Evolutionary conservation across 35 echinoderm and acorn worm genomes (phyloP).

Genomic region (Apostichopus parvimensis): DNA sequence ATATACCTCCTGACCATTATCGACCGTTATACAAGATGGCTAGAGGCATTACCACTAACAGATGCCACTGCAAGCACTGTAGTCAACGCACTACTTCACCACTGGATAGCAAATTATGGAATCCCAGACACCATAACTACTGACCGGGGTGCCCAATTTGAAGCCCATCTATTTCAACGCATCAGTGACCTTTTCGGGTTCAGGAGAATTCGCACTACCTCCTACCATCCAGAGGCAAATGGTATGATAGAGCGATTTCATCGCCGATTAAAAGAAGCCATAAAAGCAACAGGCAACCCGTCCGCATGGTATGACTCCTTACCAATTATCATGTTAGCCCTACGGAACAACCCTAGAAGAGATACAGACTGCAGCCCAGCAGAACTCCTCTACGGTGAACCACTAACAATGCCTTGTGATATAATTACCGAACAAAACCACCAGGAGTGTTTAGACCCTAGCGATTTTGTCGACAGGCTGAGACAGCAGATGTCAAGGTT

Average conservation of each 20-base stretch:
- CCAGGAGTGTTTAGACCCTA: neutral
- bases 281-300: constrained; percentile 17
- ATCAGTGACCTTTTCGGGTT: neutral
- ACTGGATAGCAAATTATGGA: constrained; percentile 37
- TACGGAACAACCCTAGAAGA: constrained; percentile 22
- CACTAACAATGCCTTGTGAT: constrained; percentile 51
- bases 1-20: constrained; percentile 64
- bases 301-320: constrained; percentile 40
- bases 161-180: neutral
- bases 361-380: constrained; percentile 42
- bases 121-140: constrained; percentile 46
- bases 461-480: neutral
- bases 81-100: neutral
- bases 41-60: constrained; percentile 53
- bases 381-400: constrained; percentile 53
- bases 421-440: neutral
- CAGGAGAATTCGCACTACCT: constrained; percentile 2
- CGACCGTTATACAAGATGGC: constrained; percentile 46
- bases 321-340: constrained; percentile 47
- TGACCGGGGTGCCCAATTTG: constrained; percentile 31
- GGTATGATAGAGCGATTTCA: constrained; percentile 65
- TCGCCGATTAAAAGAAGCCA: constrained; percentile 46
- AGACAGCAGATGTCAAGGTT: constrained; percentile 18
- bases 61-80: neutral
- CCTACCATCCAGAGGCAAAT: constrained; percentile 45